Base-by-base conservation (phyloP, 2,888 invertebrate genomes). In the Drosophila prolongata region DNA sequence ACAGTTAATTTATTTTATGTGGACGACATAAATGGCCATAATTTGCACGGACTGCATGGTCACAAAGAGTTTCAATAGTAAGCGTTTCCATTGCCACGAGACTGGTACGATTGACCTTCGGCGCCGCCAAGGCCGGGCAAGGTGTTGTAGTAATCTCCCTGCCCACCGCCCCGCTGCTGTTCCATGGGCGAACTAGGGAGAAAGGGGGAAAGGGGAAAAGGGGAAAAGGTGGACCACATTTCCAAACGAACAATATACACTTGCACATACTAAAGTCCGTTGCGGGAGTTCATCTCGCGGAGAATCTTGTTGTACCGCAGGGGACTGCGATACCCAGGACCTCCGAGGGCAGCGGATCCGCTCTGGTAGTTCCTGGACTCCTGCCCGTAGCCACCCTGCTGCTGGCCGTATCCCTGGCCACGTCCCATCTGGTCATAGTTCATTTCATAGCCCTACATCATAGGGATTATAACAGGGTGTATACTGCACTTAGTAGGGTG, bases 231-330 rank as follows among this genome's bases (percentile, higher is more conserved):
- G 16, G 16, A 16, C 16, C 13, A 14, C 4, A 1, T 10, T 14
- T 13, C 11, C 27, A 16, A 11, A 4, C 0, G 14, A 37, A n/a
- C 14, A 9, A 9, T 2, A 6, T 9, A 6, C 3, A n/a, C 8
- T n/a, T 27, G 0, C 2, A 55, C 83, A 60, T 44, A 84, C 83
- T 84, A 78, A 5, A 84, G 80, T 1, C 83, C 83, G 19, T 84
- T 84, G 46, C 83, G 83, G 0, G 83, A 84, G 44, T 87, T 87
- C 87, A 84, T 84, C 30, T 87, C 87, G 1, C 62, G 57, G 14
- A 87, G 38, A 1, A 68, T 61, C 24, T 85, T 87, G 11, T n/a
- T 55, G 53, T 83, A 87, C 0, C 83, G 80, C 38, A 83, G 44
- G 1, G 83, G 68, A 34, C 83, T 85, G 16, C 83, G 88, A 46